Conservation (phyloP, 2,888 invertebrate genomes). For the Serrognathus titanus region DNA sequence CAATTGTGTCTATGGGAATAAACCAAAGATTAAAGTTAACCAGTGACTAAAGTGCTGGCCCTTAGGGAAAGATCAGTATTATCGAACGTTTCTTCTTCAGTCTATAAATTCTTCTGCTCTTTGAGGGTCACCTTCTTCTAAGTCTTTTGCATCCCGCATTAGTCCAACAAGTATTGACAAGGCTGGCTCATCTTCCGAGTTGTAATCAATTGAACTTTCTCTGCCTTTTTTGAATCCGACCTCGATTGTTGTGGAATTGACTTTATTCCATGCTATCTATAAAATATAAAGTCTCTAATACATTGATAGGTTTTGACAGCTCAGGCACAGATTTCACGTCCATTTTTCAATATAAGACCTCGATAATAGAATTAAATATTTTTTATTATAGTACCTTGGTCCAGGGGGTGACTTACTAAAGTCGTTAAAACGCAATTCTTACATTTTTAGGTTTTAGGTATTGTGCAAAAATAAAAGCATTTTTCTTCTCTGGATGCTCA, state of each 20-base stretch:
- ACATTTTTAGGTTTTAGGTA: conserved; percentile 3
- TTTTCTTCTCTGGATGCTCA: not conserved
- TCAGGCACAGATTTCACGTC: too few species aligned
- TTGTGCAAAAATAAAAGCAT: conserved; percentile 6
- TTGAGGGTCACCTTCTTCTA: too few species aligned
- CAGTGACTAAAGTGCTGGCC: too few species aligned
- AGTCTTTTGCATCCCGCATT: too few species aligned
- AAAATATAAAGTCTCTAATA: conserved; percentile 8
- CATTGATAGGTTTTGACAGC: too few species aligned
- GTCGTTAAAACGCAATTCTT: too few species aligned
- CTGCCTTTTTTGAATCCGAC: conserved; percentile 4
- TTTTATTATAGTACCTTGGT: conserved; percentile 1
- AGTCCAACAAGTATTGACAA: not conserved
- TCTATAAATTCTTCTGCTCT: conserved; percentile 2
- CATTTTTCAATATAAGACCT: too few species aligned
- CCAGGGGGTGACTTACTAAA: conserved; percentile 2
- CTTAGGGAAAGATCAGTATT: too few species aligned
- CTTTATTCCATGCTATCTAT: conserved; percentile 10
- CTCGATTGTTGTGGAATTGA: conserved; percentile 6
- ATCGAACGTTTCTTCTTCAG: not conserved
- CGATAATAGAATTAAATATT: too few species aligned
- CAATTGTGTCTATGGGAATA: too few species aligned
- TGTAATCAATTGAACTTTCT: not conserved
- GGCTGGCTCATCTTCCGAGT: conserved; percentile 2
- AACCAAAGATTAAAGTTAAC: too few species aligned